These are phyloP conservation scores for Mormyrus iriodes DNA, from an alignment of 2,113 vertebrate species.

Conservation along the genomic window DNA sequence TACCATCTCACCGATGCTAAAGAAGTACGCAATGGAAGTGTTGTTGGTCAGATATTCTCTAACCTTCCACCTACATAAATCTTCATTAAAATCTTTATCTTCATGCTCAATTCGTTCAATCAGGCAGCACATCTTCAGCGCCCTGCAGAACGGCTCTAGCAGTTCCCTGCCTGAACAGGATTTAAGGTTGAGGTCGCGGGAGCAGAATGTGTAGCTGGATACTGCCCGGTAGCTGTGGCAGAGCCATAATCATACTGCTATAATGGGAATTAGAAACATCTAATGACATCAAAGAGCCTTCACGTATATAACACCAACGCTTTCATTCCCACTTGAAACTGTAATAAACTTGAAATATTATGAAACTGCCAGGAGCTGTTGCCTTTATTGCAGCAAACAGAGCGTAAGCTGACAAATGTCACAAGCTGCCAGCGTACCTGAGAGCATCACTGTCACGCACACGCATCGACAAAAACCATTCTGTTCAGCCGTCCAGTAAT, in stretches of 20 bases:
- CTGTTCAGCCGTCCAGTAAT: background rate
- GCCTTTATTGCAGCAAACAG: background rate
- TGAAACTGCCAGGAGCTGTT: background rate
- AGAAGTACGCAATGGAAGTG: background rate
- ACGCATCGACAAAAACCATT: background rate
- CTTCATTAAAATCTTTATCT: background rate
- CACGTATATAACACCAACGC: background rate
- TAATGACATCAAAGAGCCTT: conserved; percentile 2
- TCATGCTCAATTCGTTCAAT: background rate
- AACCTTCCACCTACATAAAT: background rate
- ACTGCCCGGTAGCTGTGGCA: background rate
- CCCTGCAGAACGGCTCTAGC: background rate
- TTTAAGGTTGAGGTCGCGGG: background rate
- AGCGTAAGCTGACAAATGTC: background rate
- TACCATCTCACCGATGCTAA: background rate
- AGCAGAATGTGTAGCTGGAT: background rate
- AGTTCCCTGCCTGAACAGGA: background rate
- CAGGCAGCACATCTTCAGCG: background rate
- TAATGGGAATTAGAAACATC: background rate
- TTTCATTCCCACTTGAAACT: background rate
- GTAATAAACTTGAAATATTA: background rate
- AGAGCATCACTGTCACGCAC: background rate
- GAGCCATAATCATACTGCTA: background rate
- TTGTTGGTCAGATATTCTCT: background rate
- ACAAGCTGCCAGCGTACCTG: background rate